Evolutionary conservation across 2,888 invertebrate genomes (phyloP).

Genomic region (Melikaiella ostensackeni): DNA sequence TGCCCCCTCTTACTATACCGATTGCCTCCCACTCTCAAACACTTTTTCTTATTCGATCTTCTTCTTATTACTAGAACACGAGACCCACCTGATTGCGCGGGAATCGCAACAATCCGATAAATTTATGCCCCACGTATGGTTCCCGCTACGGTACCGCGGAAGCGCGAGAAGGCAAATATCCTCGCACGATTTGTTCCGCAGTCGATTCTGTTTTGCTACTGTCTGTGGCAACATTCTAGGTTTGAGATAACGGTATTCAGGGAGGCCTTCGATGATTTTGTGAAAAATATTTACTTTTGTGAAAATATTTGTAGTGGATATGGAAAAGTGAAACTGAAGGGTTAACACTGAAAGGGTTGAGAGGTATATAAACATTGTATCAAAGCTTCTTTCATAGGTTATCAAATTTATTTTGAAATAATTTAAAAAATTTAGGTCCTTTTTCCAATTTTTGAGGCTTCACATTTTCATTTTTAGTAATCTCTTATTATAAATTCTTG

Average conservation of each 20-base stretch:
- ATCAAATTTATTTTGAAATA: background rate
- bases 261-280: background rate
- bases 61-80: slow-evolving; percentile 41
- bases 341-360: background rate
- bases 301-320: background rate
- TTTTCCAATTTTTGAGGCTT: no score
- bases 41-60: slow-evolving; percentile 10
- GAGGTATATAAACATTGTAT: no score
- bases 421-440: no score
- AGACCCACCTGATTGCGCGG: slow-evolving; percentile 47
- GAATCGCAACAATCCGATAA: slow-evolving; percentile 48
- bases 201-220: slow-evolving; percentile 28
- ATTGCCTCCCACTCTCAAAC: background rate
- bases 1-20: background rate
- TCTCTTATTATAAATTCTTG: no score
- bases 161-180: slow-evolving; percentile 47
- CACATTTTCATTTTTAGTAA: no score
- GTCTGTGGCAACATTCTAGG: slow-evolving; percentile 19
- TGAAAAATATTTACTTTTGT: slow-evolving; percentile 11
- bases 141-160: slow-evolving; percentile 36
- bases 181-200: slow-evolving; percentile 45
- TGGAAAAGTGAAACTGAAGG: background rate
- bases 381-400: background rate
- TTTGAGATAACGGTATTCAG: background rate
- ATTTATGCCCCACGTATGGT: slow-evolving; percentile 49